Conservation (phyloP, 2,113 vertebrate genomes). For the Microtus oregoni region DNA sequence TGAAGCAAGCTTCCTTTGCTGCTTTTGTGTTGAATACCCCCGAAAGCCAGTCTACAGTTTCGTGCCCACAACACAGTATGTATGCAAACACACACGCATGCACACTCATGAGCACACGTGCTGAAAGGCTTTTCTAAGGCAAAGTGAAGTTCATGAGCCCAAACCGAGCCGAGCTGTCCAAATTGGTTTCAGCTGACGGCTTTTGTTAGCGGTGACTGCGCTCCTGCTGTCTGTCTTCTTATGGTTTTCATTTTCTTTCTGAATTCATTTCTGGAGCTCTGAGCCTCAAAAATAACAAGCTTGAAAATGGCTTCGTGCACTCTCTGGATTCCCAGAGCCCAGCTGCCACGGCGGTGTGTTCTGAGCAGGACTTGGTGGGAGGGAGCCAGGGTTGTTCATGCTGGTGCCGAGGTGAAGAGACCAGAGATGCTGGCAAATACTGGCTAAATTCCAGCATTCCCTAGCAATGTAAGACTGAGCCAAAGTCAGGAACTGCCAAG, state of each 20-base stretch:
- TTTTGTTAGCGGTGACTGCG: background rate
- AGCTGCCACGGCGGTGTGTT: fast-evolving
- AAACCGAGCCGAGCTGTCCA: slow-evolving; percentile 59
- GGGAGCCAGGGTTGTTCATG: background rate
- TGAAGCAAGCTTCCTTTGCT: background rate
- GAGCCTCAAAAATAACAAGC: slow-evolving; percentile 69
- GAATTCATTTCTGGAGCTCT: slow-evolving; percentile 72
- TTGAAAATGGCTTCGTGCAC: slow-evolving; percentile 58
- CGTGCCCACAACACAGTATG: background rate
- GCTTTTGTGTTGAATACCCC: background rate
- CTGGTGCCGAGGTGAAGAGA: background rate
- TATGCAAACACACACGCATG: background rate
- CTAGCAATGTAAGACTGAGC: background rate
- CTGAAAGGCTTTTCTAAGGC: slow-evolving; percentile 60
- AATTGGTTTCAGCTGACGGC: slow-evolving; percentile 68
- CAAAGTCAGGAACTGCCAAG: background rate
- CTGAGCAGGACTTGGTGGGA: background rate
- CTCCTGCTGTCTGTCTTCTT: slow-evolving; percentile 58
- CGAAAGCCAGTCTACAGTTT: background rate
- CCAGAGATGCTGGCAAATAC: background rate
- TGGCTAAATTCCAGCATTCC: background rate
- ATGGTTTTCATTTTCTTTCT: slow-evolving; percentile 67
- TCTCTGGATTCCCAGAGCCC: background rate
- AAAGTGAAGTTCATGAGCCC: slow-evolving; percentile 53
- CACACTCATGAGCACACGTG: background rate